phyloP scores from a whole-genome alignment of 2,797 vertebrate species.

The Sciurus carolinensis region DNA sequence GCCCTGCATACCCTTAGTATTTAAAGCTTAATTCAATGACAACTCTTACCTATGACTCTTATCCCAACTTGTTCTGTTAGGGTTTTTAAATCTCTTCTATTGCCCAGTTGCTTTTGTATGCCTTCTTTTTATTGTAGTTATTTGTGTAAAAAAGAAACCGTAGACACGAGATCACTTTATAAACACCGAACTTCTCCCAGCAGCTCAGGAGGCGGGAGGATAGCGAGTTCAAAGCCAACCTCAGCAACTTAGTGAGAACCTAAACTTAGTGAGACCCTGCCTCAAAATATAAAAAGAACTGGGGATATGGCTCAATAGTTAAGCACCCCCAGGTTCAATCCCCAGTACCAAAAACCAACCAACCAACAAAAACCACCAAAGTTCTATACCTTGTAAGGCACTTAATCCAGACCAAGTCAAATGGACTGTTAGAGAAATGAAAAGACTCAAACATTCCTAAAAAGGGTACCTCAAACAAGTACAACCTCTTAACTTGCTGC shows the following conservation, averaged over 20 bases:
- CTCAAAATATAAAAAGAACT: no score
- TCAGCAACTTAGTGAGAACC: no score
- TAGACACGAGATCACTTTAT: neutral
- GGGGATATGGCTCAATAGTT: no score
- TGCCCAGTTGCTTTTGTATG: neutral
- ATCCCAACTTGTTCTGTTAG: constrained; percentile 15
- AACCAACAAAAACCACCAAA: neutral
- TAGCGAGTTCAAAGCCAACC: no score
- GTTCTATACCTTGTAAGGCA: constrained; percentile 35
- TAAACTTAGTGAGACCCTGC: no score
- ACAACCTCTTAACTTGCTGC: constrained; percentile 10
- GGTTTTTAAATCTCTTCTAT: constrained; percentile 12
- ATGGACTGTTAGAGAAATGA: neutral
- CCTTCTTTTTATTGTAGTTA: constrained; percentile 25
- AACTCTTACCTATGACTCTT: neutral
- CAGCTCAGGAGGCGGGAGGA: no score
- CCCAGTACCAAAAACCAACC: no score
- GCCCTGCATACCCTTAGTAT: neutral
- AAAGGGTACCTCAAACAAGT: neutral
- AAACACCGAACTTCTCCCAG: constrained; percentile 49
- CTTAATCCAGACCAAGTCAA: constrained; percentile 25
- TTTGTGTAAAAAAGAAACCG: constrained; percentile 52
- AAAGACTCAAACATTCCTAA: neutral
- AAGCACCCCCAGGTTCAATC: no score
- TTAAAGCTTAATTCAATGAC: constrained; percentile 41